Percentiles rank a stretch among this genome's conserved stretches.
phyloP scores from a whole-genome alignment of 2,797 vertebrate species.

The Poeciliopsis turneri region DNA sequence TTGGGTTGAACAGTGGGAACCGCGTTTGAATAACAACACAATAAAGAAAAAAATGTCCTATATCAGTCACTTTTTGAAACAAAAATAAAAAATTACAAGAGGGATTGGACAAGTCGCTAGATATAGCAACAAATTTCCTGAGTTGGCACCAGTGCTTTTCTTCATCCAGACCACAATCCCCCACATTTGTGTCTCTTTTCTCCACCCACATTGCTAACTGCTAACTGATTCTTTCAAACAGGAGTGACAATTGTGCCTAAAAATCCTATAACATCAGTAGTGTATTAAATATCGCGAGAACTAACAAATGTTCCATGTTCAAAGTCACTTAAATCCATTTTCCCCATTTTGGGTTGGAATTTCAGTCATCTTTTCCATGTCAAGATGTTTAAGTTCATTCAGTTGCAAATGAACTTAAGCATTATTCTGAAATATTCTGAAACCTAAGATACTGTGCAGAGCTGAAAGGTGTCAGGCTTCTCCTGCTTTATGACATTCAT shows the following conservation, averaged over 20 bases:
- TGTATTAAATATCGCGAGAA: not conserved
- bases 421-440: not conserved
- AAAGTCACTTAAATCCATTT: not conserved
- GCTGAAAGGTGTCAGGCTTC: constrained; percentile 10
- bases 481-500: constrained; percentile 26
- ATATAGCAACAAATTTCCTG: not conserved
- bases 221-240: not conserved
- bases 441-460: constrained; percentile 1
- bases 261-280: not conserved
- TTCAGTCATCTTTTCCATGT: not conserved
- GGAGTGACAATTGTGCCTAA: not conserved
- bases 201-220: too few relatives aligned
- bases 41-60: not conserved
- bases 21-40: not conserved
- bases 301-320: not conserved
- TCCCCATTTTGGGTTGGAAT: not conserved
- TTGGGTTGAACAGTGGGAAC: not conserved
- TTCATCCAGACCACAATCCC: not conserved
- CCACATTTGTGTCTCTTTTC: not conserved
- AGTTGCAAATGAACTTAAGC: too few relatives aligned
- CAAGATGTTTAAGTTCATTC: not conserved
- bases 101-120: not conserved
- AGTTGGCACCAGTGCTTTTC: not conserved
- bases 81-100: not conserved
- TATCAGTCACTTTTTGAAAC: not conserved